phyloP scores from a whole-genome alignment of 2,797 vertebrate species.

The Anniella stebbinsi region DNA sequence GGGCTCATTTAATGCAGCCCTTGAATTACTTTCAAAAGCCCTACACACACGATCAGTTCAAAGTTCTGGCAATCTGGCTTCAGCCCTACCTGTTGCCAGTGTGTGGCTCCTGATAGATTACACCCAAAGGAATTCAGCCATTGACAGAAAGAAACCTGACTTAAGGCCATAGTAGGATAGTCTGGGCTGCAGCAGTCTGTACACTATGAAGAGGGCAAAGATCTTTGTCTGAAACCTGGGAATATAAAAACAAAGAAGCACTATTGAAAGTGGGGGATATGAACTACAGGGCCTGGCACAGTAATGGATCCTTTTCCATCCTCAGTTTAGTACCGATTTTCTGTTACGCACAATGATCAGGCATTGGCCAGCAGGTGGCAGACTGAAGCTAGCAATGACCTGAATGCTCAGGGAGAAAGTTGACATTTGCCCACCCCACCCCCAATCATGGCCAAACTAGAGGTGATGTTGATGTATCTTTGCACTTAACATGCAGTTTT shows the following conservation, averaged over 20 bases:
- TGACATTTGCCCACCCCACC: neutral
- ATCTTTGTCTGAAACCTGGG: neutral
- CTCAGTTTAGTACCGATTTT: neutral
- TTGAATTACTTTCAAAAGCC: neutral
- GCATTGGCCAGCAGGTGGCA: slow-evolving; percentile 19
- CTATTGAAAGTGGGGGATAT: neutral
- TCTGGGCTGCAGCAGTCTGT: neutral
- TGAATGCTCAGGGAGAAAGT: neutral
- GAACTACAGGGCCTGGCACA: neutral
- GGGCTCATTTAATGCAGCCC: neutral
- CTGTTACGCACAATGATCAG: neutral
- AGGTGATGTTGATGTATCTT: neutral
- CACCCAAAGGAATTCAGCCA: too few relatives aligned
- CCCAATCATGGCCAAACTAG: neutral
- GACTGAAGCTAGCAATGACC: neutral
- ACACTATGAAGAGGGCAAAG: neutral
- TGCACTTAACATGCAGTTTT: neutral
- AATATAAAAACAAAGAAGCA: neutral
- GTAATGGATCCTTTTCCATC: neutral
- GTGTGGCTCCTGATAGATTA: neutral
- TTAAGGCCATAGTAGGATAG: neutral
- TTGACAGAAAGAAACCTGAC: neutral
- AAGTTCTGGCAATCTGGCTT: neutral
- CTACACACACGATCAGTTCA: neutral
- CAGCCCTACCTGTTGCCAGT: neutral